Evolutionary conservation across 2,888 invertebrate genomes (phyloP), one percentile per base, ranked within the genome.

Genomic region (Drosophila robusta): DNA sequence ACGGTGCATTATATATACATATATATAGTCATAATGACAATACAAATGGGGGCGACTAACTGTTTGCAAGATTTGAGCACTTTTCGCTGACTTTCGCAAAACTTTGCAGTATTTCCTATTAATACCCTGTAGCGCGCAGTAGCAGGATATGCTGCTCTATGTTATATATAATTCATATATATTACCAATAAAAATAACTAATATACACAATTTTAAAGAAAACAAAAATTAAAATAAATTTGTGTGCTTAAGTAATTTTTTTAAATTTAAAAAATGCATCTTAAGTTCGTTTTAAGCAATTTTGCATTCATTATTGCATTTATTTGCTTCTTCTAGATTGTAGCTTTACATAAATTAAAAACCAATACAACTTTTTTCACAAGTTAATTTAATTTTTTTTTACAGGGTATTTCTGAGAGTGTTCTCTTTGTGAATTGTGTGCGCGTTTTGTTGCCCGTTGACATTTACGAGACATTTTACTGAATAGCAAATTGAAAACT

Each of bases 391-490:
- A 11, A 12, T 11, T 39, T 41, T 14, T 29, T 12, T 47, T 41
- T 32, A 54, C 26, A 71, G 75, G 57, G 60, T 71, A 75, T 63
- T 39, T 16, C 3, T 4, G 16, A 26, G 5, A 2, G 4, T 6
- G 8, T 11, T 7, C 1, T 1, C 18, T n/a, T 22, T 5, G 11
- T 24, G 7, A 0, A n/a, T 29, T 45, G 22, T 38, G 44, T 18
- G 29, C 38, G 45, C 38, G 57, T 65, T 65, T 65, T 66, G 75
- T 65, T 47, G 66, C 70, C 22, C 54, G 76, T 76, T 79, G 80
- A 75, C 80, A 80, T 71, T 77, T 74, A 70, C 67, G 69, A 77
- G 78, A 79, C 67, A 68, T 79, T 76, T 65, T 55, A 58, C 67
- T 65, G 75, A 77, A 78, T 78, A 38, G 44, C 69, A 78, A 70